Percentiles rank a stretch among this genome's conserved stretches.
Evolutionary conservation across 2,888 invertebrate genomes (phyloP).

Genomic region (Buathra laborator): DNA sequence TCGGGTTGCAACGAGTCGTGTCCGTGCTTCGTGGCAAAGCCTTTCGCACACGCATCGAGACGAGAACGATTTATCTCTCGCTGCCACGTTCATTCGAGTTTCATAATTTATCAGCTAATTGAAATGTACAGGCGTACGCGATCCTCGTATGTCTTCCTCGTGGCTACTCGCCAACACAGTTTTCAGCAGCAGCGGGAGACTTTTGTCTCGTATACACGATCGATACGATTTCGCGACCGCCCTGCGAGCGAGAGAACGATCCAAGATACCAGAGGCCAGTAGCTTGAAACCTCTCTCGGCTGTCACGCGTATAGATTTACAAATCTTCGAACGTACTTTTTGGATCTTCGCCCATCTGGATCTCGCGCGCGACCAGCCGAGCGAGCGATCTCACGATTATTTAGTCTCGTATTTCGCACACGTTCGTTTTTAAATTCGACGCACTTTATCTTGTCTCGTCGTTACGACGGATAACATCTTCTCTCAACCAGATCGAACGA

Average conservation of each 20-base stretch:
- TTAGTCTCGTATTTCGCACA: constrained; percentile 41
- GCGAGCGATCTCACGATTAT: constrained; percentile 58
- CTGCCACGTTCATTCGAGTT: background rate
- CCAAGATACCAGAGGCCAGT: background rate
- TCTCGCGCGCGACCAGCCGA: constrained; percentile 34
- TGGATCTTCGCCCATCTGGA: constrained; percentile 61
- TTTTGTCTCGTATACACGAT: constrained; percentile 1
- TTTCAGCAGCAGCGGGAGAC: no score
- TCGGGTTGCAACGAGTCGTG: constrained; percentile 17
- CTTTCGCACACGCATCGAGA: constrained; percentile 6
- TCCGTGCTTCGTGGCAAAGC: background rate
- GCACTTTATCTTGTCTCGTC: background rate
- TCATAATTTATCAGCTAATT: constrained; percentile 71
- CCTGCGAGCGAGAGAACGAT: constrained; percentile 28
- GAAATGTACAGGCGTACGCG: constrained; percentile 68
- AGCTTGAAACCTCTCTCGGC: background rate
- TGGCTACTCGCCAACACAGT: constrained; percentile 59
- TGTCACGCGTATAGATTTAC: constrained; percentile 44
- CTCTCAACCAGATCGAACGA: background rate
- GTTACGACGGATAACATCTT: background rate
- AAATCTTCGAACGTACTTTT: constrained; percentile 46
- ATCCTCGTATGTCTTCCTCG: constrained; percentile 57
- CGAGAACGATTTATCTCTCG: constrained; percentile 33
- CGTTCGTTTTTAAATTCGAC: constrained; percentile 26
- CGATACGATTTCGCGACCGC: constrained; percentile 44